Conservation (phyloP, 2,888 invertebrate genomes). For the Argyresthia goedartella region DNA sequence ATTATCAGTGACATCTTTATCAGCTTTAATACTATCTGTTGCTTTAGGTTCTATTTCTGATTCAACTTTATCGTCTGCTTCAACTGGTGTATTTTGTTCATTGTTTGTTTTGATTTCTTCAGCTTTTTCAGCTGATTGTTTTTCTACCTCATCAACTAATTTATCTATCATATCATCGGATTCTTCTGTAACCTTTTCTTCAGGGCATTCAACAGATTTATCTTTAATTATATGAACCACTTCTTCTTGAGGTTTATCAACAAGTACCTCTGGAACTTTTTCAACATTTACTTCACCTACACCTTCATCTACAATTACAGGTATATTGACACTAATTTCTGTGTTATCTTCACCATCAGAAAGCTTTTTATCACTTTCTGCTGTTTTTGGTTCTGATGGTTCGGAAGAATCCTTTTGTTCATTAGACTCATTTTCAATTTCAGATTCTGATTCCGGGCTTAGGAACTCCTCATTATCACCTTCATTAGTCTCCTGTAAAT, state of each 20-base stretch:
- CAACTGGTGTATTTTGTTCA: no score
- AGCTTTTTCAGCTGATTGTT: neutral
- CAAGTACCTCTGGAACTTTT: no score
- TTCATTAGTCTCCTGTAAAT: slow-evolving; percentile 34
- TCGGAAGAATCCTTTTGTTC: neutral
- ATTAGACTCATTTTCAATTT: slow-evolving; percentile 21
- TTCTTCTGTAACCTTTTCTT: slow-evolving; percentile 5
- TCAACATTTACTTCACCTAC: neutral
- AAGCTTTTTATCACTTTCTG: neutral
- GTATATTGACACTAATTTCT: neutral
- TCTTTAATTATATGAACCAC: slow-evolving; percentile 3
- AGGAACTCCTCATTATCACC: slow-evolving; percentile 63
- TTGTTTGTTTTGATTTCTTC: no score
- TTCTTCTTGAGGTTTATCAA: no score
- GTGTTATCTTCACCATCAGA: neutral
- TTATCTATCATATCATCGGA: neutral
- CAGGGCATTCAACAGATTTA: slow-evolving; percentile 10
- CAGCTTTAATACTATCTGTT: slow-evolving; percentile 11
- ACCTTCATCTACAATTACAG: slow-evolving; percentile 6
- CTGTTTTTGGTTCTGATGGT: neutral
- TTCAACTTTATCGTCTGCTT: neutral
- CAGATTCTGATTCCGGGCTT: slow-evolving; percentile 58
- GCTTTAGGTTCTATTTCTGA: slow-evolving; percentile 4
- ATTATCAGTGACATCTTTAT: slow-evolving; percentile 1
- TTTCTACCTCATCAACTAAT: neutral